Evolutionary conservation across 2,888 invertebrate species (phyloP), one percentile per base, ranked within the genome.

Genomic region (Selenia dentaria): DNA sequence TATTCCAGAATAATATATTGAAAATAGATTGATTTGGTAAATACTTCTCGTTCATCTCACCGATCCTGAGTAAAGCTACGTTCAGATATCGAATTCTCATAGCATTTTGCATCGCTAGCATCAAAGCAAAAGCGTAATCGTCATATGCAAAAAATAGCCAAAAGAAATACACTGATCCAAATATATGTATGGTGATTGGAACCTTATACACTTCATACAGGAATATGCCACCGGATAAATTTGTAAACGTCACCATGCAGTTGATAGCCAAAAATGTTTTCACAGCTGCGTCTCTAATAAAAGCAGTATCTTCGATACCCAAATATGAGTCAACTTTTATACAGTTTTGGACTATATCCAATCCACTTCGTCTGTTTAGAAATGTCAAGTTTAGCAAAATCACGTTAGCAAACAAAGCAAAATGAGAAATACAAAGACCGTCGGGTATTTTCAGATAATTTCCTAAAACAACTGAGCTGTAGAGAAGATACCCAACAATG

Each of bases 61-160:
- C 69, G 0, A 59, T 43, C 55, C 80, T 83, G 41, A 81, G 67
- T 28, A 87, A 54, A 10, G 82, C 73, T 0, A 80, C 63, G 41
- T 86, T 87, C 2, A 87, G 40, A 24, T 77, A 85, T 13, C 72
- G 67, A n/a, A 65, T 57, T 54, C 86, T 68, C 22, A 74, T 42
- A 1, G 66, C 62, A 3, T 79, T 33, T 22, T 70, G 74, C 0
- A 58, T 54, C 6, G 13, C 28, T 0, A 42, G 18, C 47, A 42
- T 48, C 2, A 48, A 1, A 11, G 33, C 24, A 33, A 78, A 69
- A 31, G 64, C 59, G 2, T 64, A 56, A 26, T 83, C 83, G 31
- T 71, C 63, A 36, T 75, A 75, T 10, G 67, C 54, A 34, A 61
- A 67, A 18, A 71, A 70, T 11, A 73, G 24, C 61, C 78, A 69